Evolutionary conservation across 35 echinoderm and acorn worm genomes (phyloP).

Genomic region (Patiria miniata): DNA sequence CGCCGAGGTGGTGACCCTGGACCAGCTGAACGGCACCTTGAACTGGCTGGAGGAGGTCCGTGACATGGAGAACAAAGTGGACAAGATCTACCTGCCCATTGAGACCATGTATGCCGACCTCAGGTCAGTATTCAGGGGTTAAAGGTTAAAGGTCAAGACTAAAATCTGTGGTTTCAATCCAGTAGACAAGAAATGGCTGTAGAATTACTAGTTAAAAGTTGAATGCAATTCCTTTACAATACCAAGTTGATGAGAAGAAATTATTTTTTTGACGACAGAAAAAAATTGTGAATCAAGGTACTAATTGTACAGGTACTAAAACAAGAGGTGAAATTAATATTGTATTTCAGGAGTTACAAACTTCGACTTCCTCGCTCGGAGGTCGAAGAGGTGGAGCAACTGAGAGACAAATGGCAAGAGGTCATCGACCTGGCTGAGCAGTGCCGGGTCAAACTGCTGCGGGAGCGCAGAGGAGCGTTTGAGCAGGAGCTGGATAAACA

Average conservation of each 20-base stretch:
- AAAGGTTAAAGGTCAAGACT: too few relatives aligned
- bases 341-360: slow-evolving; percentile 77
- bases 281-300: too few relatives aligned
- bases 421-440: slow-evolving; percentile 86
- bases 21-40: slow-evolving; percentile 92
- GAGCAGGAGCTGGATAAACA: slow-evolving; percentile 97
- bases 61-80: slow-evolving; percentile 99
- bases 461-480: slow-evolving; percentile 84
- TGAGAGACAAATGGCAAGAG: slow-evolving; percentile 89
- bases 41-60: slow-evolving; percentile 92
- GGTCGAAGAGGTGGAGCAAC: slow-evolving; percentile 84
- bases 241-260: too few relatives aligned
- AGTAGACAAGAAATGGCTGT: background rate
- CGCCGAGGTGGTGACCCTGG: slow-evolving; percentile 85
- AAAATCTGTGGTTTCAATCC: too few relatives aligned
- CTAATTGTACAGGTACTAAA: background rate
- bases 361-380: slow-evolving; percentile 84
- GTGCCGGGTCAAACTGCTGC: slow-evolving; percentile 76
- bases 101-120: slow-evolving; percentile 96
- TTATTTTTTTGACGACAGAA: too few relatives aligned
- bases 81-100: slow-evolving; percentile 94
- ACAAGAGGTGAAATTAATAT: background rate
- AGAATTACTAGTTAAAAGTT: background rate
- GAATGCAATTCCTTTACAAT: background rate
- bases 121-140: slow-evolving; percentile 61